Evolutionary conservation across 2,888 invertebrate species (phyloP).

Genomic region (Periphyllus acericola): DNA sequence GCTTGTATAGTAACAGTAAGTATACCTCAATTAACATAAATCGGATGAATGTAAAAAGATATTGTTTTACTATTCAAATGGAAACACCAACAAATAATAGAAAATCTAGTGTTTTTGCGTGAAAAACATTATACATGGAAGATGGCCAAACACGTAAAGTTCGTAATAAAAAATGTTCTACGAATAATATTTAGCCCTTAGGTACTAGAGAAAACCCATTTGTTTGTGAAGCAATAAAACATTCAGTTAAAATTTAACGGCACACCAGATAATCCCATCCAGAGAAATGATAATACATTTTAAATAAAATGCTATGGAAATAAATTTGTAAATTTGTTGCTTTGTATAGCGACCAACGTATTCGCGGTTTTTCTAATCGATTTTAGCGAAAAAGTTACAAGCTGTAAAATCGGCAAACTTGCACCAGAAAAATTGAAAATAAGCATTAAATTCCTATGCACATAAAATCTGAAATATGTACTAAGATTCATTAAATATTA

Average conservation of each 20-base stretch:
- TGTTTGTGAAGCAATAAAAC: not conserved
- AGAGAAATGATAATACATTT: not conserved
- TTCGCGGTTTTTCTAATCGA: too few species aligned
- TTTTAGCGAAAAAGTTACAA: too few species aligned
- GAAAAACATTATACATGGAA: not conserved
- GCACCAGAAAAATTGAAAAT: too few species aligned
- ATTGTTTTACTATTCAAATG: not conserved
- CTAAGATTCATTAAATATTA: too few species aligned
- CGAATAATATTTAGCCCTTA: not conserved
- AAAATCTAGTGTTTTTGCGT: not conserved
- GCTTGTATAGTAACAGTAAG: not conserved
- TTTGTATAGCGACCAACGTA: not conserved
- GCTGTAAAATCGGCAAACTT: too few species aligned
- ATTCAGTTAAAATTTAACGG: not conserved
- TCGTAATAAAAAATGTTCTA: not conserved
- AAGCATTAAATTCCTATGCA: too few species aligned
- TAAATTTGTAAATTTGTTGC: not conserved
- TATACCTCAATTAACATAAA: not conserved
- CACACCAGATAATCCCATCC: not conserved
- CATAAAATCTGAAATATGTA: too few species aligned
- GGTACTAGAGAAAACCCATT: not conserved
- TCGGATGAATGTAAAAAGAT: not conserved
- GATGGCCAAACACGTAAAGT: not conserved
- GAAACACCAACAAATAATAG: not conserved
- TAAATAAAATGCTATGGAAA: not conserved